These are phyloP conservation scores for Phyllotreta cruciferae DNA, from an alignment of 2,888 invertebrate genomes.

Conservation along the genomic window DNA sequence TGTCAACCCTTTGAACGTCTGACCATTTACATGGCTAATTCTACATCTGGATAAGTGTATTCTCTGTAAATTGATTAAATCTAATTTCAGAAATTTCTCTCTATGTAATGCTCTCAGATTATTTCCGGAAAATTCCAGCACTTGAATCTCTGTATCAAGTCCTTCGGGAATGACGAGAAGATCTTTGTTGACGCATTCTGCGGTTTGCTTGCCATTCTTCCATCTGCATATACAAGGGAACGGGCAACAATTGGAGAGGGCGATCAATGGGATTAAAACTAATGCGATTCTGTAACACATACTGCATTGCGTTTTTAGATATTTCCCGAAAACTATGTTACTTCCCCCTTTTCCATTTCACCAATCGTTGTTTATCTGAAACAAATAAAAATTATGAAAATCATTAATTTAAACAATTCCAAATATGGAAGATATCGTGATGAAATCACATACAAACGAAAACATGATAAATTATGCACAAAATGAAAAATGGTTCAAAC, in stretches of 20 bases:
- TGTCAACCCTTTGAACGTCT: constrained; percentile 82
- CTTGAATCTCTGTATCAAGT: constrained; percentile 85
- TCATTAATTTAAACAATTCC: no score
- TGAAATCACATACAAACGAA: no score
- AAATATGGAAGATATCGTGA: no score
- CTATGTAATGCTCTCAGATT: constrained; percentile 79
- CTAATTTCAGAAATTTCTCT: constrained; percentile 80
- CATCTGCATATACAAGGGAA: constrained; percentile 83
- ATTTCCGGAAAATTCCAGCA: constrained; percentile 85
- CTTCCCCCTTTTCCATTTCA: constrained; percentile 11
- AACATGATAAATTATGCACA: no score
- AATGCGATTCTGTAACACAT: constrained; percentile 29
- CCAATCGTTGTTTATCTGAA: constrained; percentile 9
- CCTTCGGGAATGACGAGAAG: constrained; percentile 79
- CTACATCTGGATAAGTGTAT: constrained; percentile 82
- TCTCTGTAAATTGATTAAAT: constrained; percentile 85
- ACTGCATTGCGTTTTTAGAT: constrained; percentile 27
- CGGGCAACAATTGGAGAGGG: constrained; percentile 36
- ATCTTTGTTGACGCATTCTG: constrained; percentile 83
- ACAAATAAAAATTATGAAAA: constrained; percentile 18
- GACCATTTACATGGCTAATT: constrained; percentile 78
- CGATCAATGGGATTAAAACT: constrained; percentile 24
- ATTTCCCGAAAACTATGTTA: constrained; percentile 12
- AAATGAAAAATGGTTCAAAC: no score
- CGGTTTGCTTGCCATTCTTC: constrained; percentile 91